Conservation (phyloP, 2,113 vertebrate species). For the Kryptolebias marmoratus region DNA sequence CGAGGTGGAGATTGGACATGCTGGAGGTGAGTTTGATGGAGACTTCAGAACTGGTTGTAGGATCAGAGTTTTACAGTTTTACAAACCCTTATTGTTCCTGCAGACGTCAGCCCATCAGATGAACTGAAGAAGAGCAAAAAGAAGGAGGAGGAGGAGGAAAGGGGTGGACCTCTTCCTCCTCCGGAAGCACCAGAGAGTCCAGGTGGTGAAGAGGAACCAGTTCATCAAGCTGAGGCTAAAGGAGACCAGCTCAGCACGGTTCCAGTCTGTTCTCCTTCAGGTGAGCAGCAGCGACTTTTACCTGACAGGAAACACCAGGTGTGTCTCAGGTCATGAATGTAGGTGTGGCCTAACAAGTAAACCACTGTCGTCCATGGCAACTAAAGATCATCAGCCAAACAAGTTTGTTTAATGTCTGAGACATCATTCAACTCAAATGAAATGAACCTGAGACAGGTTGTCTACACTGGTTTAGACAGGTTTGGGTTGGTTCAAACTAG, state of each 20-base stretch:
- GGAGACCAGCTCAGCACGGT: not conserved
- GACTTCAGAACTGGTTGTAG: not conserved
- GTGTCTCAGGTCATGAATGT: too few species aligned
- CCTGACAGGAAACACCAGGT: not conserved
- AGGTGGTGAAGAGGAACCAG: constrained; percentile 6
- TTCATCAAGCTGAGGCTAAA: not conserved
- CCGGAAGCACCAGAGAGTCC: not conserved
- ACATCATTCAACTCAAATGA: too few species aligned
- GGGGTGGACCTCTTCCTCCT: not conserved
- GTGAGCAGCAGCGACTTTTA: constrained; percentile 15
- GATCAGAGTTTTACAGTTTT: not conserved
- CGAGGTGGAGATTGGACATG: not conserved
- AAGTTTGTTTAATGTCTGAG: too few species aligned
- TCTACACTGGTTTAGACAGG: too few species aligned
- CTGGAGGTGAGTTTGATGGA: constrained; percentile 42
- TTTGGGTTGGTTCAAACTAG: too few species aligned
- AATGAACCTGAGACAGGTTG: too few species aligned
- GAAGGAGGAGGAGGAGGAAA: constrained; percentile 4
- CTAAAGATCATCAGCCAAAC: too few species aligned
- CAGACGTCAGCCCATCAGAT: constrained; percentile 21
- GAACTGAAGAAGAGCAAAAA: not conserved
- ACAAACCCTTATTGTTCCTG: not conserved
- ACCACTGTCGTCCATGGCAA: too few species aligned
- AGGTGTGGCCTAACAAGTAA: too few species aligned
- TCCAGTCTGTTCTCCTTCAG: constrained; percentile 13